Base-by-base conservation (phyloP, 2,797 vertebrate genomes). In the Xyrichtys novacula region DNA sequence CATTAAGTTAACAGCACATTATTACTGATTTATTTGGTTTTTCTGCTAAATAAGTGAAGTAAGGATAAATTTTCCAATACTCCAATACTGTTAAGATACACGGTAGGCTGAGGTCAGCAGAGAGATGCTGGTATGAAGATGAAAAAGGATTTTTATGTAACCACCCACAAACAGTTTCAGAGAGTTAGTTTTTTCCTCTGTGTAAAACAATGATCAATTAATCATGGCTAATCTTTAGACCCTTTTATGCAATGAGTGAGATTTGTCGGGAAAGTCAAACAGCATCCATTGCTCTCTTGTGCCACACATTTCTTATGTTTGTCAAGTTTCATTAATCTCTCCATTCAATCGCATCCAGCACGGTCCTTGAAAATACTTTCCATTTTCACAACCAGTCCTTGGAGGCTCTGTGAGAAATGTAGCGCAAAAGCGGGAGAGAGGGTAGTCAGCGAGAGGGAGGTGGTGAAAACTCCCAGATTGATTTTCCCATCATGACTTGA, bases 401-500 rank as follows among this genome's bases (percentile, higher is more conserved):
- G 8, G 78, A 93, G 83, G 77, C 50, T 78, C 55, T 10, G 60
- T 58, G 34, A 60, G 65, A 71, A 85, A 78, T 52, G 57, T 50
- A 65, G 54, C 29, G 3, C 34, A 44, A 87, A 66, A 62, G n/a
- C 65, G 66, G 49, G 23, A 38, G 49, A 19, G 56, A 49, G 72
- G 42, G 23, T 25, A 40, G 39, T 20, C 1, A 38, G 49, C 15
- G 43, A 23, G 53, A 39, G 53, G 63, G 32, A 63, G 63, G 54
- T 26, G 61, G 11, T 46, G 50, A 88, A 84, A 84, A 38, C 19
- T 62, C 34, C 26, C 60, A 52, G 58, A 92, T 90, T 92, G 88
- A 93, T 95, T 94, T 94, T 94, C 61, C 84, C 88, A 89, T 88
- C 77, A 89, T 60, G 29, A 65, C 80, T 90, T 91, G 81, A 94